Base-by-base conservation (phyloP, 2,113 vertebrate species). In the Pardalotus punctatus region DNA sequence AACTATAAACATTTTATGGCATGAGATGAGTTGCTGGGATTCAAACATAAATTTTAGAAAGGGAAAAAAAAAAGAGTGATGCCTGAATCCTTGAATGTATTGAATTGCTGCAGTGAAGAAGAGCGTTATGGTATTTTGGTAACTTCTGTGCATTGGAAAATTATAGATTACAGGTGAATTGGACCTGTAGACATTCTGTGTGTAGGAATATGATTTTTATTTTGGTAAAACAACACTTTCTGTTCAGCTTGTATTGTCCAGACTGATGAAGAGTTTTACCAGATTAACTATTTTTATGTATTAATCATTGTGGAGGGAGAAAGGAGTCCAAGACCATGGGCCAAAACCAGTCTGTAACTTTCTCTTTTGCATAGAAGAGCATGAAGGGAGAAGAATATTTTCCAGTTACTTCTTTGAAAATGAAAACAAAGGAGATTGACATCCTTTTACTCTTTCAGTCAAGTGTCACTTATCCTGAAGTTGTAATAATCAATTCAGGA, bases 401-500 rank as follows among this genome's bases (percentile, higher is more conserved):
- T 85, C 3, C 4, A 62, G 12, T 90, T 87, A 18, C 14, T 47
- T 31, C 88, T 96, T 93, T 95, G 90, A 86, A 82, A 89, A 53
- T 40, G 31, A 56, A 93, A 94, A 91, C 87, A 95, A 95, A 88
- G 29, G 70, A 90, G 51, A 14, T 40, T 86, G 70, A 50, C 38
- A 45, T 92, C 35, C 40, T 90, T 83, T 93, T 92, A 53, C 79
- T 92, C 69, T 72, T 61, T 91, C 70, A 89, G 79, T 94, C 79
- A 93, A 94, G 79, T 93, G 89, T 96, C 78, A 85, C 85, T 96
- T 71, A 56, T 94, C 47, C 64, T 58, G 6, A 86, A 91, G 74
- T 87, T 96, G 87, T 96, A 93, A 73, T 91, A 94, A 90, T 91
- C 87, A 91, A 69, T 87, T 91, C 92, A 93, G 89, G 82, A 73